Percentiles rank a stretch among this genome's conserved stretches.
These are phyloP conservation scores for Melipona quadrifasciata DNA, from an alignment of 1,140 invertebrate genomes.

Conservation along the genomic window DNA sequence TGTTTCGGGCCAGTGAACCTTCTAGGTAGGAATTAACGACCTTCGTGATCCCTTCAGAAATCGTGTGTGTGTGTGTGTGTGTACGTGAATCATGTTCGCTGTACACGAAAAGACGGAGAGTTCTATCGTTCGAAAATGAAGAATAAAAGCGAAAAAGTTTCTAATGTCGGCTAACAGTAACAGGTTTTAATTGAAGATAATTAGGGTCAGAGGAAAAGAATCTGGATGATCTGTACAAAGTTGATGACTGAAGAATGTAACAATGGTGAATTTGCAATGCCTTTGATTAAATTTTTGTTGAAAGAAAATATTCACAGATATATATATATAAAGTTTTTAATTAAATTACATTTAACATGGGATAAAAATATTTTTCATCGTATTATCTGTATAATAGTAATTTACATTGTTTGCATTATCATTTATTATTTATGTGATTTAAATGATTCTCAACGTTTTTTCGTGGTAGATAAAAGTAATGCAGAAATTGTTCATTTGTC, in stretches of 20 bases:
- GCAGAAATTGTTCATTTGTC: no score
- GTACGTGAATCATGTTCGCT: background rate
- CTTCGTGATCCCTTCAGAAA: conserved; percentile 26
- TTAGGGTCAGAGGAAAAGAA: background rate
- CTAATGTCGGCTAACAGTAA: conserved; percentile 14
- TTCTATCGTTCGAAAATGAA: background rate
- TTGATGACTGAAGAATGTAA: background rate
- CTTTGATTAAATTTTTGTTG: no score
- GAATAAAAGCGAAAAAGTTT: conserved; percentile 3
- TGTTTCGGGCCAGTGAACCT: conserved; percentile 33
- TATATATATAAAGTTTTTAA: no score
- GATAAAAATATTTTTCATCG: no score
- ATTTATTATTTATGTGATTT: no score
- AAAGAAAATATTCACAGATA: no score
- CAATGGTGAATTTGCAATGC: background rate
- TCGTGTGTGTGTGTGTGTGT: background rate
- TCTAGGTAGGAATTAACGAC: conserved; percentile 18
- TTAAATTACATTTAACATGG: no score
- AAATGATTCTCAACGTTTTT: no score
- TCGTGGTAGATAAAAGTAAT: no score
- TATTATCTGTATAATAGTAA: no score
- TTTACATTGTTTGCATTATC: no score
- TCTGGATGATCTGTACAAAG: no score
- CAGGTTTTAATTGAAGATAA: conserved; percentile 1
- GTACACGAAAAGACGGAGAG: conserved; percentile 14